These are phyloP conservation scores for Vesta saturnalis DNA, from an alignment of 2,888 invertebrate species.

Conservation along the genomic window DNA sequence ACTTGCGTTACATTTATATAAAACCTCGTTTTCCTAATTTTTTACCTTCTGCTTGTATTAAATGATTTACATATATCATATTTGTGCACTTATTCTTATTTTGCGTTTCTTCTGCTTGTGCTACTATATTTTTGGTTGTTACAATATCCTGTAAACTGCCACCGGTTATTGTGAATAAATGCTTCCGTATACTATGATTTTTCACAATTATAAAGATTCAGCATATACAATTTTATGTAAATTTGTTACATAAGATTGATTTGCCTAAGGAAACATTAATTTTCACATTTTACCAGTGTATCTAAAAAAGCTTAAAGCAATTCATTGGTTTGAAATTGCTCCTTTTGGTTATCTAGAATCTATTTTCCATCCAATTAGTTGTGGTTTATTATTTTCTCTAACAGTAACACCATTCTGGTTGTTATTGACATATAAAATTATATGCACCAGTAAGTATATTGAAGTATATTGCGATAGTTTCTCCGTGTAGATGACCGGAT, in stretches of 20 bases:
- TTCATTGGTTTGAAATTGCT: neutral
- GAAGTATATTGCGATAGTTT: conserved; percentile 16
- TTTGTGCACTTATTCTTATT: too few relatives aligned
- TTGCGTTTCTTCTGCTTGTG: too few relatives aligned
- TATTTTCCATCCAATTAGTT: conserved; percentile 4
- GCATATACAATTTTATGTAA: too few relatives aligned
- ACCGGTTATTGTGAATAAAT: too few relatives aligned
- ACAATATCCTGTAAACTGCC: too few relatives aligned
- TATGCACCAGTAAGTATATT: conserved; percentile 26
- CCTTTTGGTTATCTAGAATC: neutral
- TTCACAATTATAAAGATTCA: too few relatives aligned
- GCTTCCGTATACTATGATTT: too few relatives aligned
- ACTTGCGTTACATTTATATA: too few relatives aligned
- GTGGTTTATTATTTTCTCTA: conserved; percentile 17
- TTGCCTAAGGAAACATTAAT: neutral
- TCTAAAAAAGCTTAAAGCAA: neutral
- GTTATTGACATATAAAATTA: conserved; percentile 31
- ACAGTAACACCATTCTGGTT: conserved; percentile 20
- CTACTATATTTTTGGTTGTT: too few relatives aligned
- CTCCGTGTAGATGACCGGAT: conserved; percentile 40
- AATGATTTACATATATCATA: too few relatives aligned
- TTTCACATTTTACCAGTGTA: neutral
- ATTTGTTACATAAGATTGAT: neutral
- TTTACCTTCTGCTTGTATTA: too few relatives aligned
- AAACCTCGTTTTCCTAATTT: too few relatives aligned